Conservation (phyloP, 2,888 invertebrate species). For the Idaea dimidiata region DNA sequence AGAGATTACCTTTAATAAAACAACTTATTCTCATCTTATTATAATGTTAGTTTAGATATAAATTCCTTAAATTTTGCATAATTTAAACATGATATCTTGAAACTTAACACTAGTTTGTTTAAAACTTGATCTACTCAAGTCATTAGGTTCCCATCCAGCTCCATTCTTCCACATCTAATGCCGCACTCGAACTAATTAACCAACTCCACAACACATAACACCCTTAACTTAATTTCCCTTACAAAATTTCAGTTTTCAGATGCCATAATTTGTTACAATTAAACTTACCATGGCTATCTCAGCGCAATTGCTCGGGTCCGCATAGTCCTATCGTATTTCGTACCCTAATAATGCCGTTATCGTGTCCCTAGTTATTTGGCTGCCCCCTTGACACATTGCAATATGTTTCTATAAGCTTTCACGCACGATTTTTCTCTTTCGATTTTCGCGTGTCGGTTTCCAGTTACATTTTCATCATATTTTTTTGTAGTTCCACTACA, state of each 20-base stretch:
- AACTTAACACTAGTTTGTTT: not conserved
- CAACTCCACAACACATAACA: not conserved
- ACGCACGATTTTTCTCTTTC: conserved; percentile 45
- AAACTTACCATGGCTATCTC: conserved; percentile 32
- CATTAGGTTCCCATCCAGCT: not conserved
- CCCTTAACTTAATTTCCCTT: not conserved
- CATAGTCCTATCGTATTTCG: conserved; percentile 27
- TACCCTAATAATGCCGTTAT: conserved; percentile 39
- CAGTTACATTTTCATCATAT: conserved; percentile 50
- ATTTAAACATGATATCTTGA: not conserved
- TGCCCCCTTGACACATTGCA: conserved; percentile 46
- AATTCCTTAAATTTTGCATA: not conserved
- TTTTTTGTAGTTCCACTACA: conserved; percentile 21
- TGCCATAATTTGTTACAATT: conserved; percentile 26
- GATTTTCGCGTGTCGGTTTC: conserved; percentile 38
- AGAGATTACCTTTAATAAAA: too few relatives aligned
- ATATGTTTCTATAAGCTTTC: conserved; percentile 43
- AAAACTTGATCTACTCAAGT: not conserved
- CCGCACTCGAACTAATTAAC: not conserved
- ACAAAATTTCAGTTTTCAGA: conserved; percentile 6
- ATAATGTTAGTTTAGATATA: too few relatives aligned
- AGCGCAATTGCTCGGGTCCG: conserved; percentile 47
- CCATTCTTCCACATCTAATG: not conserved
- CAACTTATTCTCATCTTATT: too few relatives aligned
- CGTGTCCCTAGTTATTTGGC: conserved; percentile 46